A percentile compares a stretch with the other conserved stretches of the same genome.
phyloP scores from a whole-genome alignment of 1,140 invertebrate species.

The Zaprionus taronus region DNA sequence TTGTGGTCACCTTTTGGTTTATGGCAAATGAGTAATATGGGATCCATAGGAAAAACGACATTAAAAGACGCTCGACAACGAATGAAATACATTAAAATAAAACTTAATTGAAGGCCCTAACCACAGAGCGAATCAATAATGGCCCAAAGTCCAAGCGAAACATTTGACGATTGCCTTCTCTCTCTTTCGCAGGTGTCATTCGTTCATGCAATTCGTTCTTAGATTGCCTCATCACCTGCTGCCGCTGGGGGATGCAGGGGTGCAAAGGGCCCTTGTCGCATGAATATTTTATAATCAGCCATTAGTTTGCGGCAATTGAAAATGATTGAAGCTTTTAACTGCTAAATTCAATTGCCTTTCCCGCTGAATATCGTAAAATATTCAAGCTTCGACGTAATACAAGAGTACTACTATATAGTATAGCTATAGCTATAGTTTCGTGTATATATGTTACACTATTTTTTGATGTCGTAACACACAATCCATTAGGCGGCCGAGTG shows the following conservation, averaged over 20 bases:
- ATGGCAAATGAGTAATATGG: slow-evolving; percentile 81
- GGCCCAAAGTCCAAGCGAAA: background rate
- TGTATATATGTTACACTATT: background rate
- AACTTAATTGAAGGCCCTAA: slow-evolving; percentile 78
- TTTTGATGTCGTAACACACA: slow-evolving; percentile 49
- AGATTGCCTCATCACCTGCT: slow-evolving; percentile 64
- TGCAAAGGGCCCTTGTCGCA: slow-evolving; percentile 63
- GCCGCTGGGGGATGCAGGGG: background rate
- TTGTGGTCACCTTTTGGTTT: slow-evolving; percentile 81
- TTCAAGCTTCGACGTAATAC: slow-evolving; percentile 54
- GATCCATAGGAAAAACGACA: slow-evolving; percentile 68
- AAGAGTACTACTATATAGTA: background rate
- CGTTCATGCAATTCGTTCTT: slow-evolving; percentile 33
- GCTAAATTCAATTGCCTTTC: slow-evolving; percentile 75
- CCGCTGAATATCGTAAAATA: slow-evolving; percentile 61
- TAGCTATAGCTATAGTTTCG: background rate
- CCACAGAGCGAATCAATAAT: slow-evolving; percentile 74
- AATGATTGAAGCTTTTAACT: slow-evolving; percentile 83
- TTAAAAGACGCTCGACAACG: slow-evolving; percentile 72
- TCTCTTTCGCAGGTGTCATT: slow-evolving; percentile 43
- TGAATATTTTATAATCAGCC: slow-evolving; percentile 82
- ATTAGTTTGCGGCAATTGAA: slow-evolving; percentile 82
- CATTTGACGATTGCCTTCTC: slow-evolving; percentile 42
- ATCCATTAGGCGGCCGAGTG: slow-evolving; percentile 75
- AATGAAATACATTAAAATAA: slow-evolving; percentile 82